Conservation (phyloP, 2,797 vertebrate genomes). For the Phaenicophaeus curvirostris region DNA sequence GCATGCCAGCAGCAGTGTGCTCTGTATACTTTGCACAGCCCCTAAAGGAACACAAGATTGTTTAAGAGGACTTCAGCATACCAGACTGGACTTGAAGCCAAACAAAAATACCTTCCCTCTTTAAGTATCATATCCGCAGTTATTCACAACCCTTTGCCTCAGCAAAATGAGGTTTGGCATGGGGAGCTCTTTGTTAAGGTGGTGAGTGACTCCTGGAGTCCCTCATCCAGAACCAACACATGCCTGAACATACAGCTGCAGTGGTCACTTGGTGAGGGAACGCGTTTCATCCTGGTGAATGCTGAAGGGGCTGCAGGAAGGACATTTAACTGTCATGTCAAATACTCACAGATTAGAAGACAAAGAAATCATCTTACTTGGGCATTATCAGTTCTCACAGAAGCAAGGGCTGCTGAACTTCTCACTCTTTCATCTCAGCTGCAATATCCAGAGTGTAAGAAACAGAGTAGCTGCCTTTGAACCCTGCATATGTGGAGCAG, state of each 20-base stretch:
- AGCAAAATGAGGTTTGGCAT: background rate
- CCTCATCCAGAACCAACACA: accelerated
- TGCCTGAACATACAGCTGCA: background rate
- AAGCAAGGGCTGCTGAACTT: background rate
- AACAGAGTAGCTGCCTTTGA: background rate
- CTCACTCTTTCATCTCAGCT: background rate
- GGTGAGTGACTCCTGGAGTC: no score
- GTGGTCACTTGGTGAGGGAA: background rate
- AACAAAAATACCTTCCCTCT: no score
- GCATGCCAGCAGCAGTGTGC: background rate
- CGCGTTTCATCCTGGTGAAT: background rate
- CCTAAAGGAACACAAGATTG: background rate
- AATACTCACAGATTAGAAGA: background rate
- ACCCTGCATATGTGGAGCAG: background rate
- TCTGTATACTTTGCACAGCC: accelerated
- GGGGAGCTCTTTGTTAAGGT: accelerated
- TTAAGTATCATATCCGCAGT: no score
- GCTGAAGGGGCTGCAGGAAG: background rate
- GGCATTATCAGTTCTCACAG: background rate
- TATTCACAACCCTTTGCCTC: no score
- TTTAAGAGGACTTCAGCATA: background rate
- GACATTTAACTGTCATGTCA: background rate
- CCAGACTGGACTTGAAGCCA: background rate
- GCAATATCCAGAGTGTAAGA: background rate
- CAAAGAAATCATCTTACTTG: background rate